phyloP scores from a whole-genome alignment of 2,888 invertebrate genomes.

The Polietes domitor region DNA sequence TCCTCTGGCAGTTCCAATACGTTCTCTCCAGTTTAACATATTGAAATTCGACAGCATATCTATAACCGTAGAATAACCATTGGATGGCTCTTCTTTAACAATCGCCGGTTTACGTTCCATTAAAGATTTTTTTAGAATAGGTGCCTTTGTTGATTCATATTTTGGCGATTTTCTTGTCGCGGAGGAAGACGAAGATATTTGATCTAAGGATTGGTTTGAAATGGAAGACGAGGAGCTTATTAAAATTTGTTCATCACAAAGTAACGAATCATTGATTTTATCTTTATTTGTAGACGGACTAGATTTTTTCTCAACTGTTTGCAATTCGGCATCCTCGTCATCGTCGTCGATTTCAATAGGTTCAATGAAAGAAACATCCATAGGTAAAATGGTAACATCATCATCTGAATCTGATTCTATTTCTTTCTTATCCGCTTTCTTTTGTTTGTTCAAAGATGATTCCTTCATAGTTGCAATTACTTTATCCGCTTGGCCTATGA shows the following conservation, averaged over 20 bases:
- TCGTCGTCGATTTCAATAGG: conserved; percentile 62
- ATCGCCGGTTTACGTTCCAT: conserved; percentile 43
- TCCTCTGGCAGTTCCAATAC: conserved; percentile 86
- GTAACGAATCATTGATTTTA: conserved; percentile 60
- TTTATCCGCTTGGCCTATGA: not conserved
- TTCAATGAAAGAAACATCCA: conserved; percentile 50
- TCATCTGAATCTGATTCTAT: conserved; percentile 43
- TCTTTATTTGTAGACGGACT: conserved; percentile 26
- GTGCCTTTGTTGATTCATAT: not conserved
- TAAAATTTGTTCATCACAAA: conserved; percentile 68
- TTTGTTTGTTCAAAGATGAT: not conserved
- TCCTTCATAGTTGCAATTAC: not conserved
- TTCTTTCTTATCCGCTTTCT: not conserved
- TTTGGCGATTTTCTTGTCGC: conserved; percentile 48
- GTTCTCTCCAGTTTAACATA: conserved; percentile 88
- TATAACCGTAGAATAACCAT: conserved; percentile 66
- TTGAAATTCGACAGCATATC: conserved; percentile 78
- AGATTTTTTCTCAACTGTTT: not conserved
- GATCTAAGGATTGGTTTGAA: conserved; percentile 61
- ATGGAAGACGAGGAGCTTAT: conserved; percentile 68
- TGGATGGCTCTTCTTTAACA: conserved; percentile 43
- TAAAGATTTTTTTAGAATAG: conserved; percentile 45
- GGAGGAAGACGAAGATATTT: conserved; percentile 22
- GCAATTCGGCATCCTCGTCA: conserved; percentile 15
- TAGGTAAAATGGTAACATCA: conserved; percentile 62